A percentile compares a stretch with the other conserved stretches of the same genome.
These are phyloP conservation scores for Macrosiphum euphorbiae DNA, from an alignment of 2,888 invertebrate species.

Conservation along the genomic window DNA sequence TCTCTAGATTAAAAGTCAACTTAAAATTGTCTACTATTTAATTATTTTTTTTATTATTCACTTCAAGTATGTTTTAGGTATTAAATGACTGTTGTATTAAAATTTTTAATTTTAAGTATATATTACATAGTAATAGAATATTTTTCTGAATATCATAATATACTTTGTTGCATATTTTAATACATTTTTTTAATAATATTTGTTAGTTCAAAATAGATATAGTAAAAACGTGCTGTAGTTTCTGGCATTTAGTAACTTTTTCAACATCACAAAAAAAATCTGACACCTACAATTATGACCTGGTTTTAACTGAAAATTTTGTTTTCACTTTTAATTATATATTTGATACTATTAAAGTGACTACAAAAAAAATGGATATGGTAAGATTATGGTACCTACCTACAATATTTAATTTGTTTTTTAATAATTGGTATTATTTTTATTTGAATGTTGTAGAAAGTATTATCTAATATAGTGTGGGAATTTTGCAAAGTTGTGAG, in stretches of 20 bases:
- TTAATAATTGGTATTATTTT: not conserved
- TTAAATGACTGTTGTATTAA: not conserved
- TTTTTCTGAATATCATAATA: not conserved
- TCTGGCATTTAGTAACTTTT: conserved; percentile 18
- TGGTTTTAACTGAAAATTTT: conserved; percentile 6
- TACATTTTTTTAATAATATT: not conserved
- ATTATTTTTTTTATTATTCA: not conserved
- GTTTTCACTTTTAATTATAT: conserved; percentile 30
- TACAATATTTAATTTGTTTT: not conserved
- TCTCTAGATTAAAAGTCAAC: not conserved
- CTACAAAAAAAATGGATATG: conserved; percentile 32
- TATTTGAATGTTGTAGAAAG: conserved; percentile 48
- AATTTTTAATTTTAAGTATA: not conserved
- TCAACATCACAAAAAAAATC: not conserved
- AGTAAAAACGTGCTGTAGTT: conserved; percentile 20
- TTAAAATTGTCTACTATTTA: not conserved
- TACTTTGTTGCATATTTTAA: not conserved
- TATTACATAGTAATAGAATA: not conserved
- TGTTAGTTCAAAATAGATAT: conserved; percentile 57
- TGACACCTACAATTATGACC: not conserved
- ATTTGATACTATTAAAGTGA: conserved; percentile 37
- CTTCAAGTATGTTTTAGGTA: not conserved
- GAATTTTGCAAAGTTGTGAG: conserved; percentile 41
- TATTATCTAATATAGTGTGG: conserved; percentile 19
- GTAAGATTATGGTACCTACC: conserved; percentile 9